Base-by-base conservation (phyloP, 2,888 invertebrate species). In the Drosophila merina region DNA sequence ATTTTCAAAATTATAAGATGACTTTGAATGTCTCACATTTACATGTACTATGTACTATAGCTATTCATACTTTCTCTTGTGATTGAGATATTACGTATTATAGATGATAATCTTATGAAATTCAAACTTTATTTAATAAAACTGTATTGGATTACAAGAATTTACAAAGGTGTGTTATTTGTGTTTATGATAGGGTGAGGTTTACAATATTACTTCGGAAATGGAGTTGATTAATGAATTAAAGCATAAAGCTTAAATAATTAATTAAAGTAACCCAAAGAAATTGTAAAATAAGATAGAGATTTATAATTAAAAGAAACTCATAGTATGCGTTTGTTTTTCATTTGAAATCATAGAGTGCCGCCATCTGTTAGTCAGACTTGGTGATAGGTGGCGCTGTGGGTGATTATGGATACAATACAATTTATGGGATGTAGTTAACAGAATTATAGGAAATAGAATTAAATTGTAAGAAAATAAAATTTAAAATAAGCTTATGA, bases 31-130 rank as follows among this genome's bases (percentile, higher is more conserved):
- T 30, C 14, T 49, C 45, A 42, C 88, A 96, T 40, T 31, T 31
- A 40, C 5, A 48, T 45, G 72, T 25, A 42, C 40, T 42, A 20
- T 20, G 40, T 42, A 42, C 20, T 20, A 38, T 50, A 63, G 36
- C 30, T 54, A 54, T 51, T 20, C 28, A 67, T 47, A 28, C 45
- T 70, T 50, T 72, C 7, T 96, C 96, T 0, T 93, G 94, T 76
- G 93, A 94, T 74, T 91, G 98, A 76, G 92, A 94, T 4, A 93
- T 94, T 75, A 94, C 95, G 83, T 96, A 98, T 40, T 93, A 96
- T 62, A 95, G 98, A 79, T 93, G 98, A 2, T 98, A 98, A 90
- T 36, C n/a, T 40, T 40, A 38, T 54, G 31, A 26, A 45, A 50
- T 48, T 44, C 10, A 57, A 28, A 9, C 33, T 54, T 14, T 48